A percentile compares a stretch with the other conserved stretches of the same genome.
Conservation (phyloP, 2,797 vertebrate species). For the Saguinus oedipus region DNA sequence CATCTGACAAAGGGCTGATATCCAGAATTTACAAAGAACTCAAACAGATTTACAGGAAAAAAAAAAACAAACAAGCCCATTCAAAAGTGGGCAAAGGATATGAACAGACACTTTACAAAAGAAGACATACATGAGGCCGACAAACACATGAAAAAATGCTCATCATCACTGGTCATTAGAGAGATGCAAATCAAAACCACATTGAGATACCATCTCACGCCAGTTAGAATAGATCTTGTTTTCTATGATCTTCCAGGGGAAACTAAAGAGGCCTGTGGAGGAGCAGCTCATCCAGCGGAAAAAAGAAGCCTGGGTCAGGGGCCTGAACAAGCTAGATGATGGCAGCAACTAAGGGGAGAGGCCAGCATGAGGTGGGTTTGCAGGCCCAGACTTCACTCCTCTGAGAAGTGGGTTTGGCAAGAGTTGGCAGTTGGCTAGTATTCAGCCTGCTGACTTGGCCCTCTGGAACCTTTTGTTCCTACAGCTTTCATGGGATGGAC, state of each 20-base stretch:
- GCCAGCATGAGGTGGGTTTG: background rate
- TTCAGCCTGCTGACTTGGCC: background rate
- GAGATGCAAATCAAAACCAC: no score
- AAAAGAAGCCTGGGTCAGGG: background rate
- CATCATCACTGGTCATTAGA: no score
- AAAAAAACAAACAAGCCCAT: no score
- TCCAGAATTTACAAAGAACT: no score
- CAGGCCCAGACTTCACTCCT: background rate
- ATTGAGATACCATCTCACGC: no score
- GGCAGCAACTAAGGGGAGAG: background rate
- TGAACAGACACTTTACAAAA: no score
- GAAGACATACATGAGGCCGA: no score
- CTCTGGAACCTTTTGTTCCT: conserved; percentile 30
- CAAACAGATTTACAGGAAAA: no score
- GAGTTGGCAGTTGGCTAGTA: background rate
- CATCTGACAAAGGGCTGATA: no score
- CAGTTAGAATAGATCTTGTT: background rate
- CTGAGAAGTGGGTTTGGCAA: background rate
- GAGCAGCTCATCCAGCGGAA: no score
- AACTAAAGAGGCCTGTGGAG: background rate
- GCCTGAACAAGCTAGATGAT: background rate
- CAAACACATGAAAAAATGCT: no score
- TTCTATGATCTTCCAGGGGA: background rate
- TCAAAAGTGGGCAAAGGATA: no score
- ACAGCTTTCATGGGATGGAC: background rate